A percentile compares a stretch with the other conserved stretches of the same genome.
phyloP scores from a whole-genome alignment of 2,888 invertebrate genomes.

The Drosophila recens region DNA sequence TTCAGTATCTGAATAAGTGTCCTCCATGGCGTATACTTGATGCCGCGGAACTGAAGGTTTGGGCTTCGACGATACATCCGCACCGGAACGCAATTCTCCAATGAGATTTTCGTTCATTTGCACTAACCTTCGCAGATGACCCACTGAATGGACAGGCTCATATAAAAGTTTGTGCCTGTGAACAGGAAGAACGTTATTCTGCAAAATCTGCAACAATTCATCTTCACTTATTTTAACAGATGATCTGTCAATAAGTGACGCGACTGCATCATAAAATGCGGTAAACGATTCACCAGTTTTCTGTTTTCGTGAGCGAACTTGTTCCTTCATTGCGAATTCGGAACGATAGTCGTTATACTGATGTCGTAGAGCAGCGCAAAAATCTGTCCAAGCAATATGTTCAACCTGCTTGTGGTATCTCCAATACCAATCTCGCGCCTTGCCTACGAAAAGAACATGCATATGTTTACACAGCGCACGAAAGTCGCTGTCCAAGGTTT shows the following conservation, averaged over 20 bases:
- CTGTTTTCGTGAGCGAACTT: too few species aligned
- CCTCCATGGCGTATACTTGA: background rate
- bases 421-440: background rate
- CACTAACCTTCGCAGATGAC: background rate
- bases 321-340: background rate
- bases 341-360: background rate
- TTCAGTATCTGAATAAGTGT: background rate
- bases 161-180: background rate
- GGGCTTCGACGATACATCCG: background rate
- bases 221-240: background rate
- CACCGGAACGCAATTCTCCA: background rate
- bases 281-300: background rate
- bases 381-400: background rate
- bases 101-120: background rate
- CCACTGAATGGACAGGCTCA: background rate
- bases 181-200: background rate
- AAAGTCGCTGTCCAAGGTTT: background rate
- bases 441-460: background rate
- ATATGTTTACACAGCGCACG: background rate
- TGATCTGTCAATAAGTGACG: background rate
- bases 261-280: background rate
- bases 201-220: background rate
- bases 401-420: background rate
- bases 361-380: background rate
- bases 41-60: background rate